Base-by-base conservation (phyloP, 2,888 invertebrate species). In the Elegia similella region DNA sequence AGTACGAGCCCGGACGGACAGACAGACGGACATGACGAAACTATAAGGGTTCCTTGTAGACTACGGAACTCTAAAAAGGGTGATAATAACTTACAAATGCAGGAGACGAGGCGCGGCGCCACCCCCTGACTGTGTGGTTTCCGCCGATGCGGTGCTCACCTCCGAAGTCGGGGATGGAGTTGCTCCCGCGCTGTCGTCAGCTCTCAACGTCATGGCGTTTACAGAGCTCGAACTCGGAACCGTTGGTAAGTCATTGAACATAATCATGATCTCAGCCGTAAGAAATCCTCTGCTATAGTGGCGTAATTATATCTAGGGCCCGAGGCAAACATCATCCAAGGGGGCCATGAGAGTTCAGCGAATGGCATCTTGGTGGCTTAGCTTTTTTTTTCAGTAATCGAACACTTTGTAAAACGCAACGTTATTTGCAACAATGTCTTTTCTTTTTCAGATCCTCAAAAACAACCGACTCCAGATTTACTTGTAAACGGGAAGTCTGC, bases 171-270 rank as follows among this genome's bases (percentile, higher is more conserved):
- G 90, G 0, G 88, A 84, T 0, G 88, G 89, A 1, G 90, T 91
- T 5, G 91, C 86, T 0, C 83, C 91, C 32, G 95, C 95, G 0
- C 83, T 97, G 47, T 95, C 95, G 3, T 94, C 95, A 12, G 96
- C 97, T 0, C 92, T 97, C 57, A 96, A 96, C 76, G 96, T 96
- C 64, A 95, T 98, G 92, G 95, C 96, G 0, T 96, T 96, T 82
- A 95, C 96, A 67, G 96, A 97, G 76, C 87, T 95, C 58, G 94
- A 94, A 64, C 78, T 94, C 2, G 73, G 73, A 0, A 65, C 69
- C 34, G 69, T 68, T 44, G 79, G 82, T 80, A 60, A 64, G 57
- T n/a, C 34, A 34, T 8, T 34, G 34, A 2, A 34, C 7, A 34
- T 12, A 34, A 8, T 7, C 7, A 8, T 7, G 32, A 1, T 30